Base-by-base conservation (phyloP, 2,888 invertebrate species). In the Ophion slaviceki region DNA sequence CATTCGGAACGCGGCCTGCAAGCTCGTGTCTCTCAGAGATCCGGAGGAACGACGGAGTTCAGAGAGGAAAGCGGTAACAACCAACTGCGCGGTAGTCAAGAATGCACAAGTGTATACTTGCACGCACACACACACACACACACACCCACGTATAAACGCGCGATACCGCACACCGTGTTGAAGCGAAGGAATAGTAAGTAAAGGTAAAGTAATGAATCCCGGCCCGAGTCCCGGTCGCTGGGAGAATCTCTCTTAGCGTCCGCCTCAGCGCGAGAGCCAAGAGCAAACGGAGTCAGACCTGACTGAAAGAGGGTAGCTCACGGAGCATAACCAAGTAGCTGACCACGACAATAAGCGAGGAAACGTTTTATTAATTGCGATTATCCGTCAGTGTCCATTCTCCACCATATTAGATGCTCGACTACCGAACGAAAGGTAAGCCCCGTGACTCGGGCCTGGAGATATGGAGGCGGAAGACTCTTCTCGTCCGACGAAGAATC, bases 291-390 rank as follows among this genome's bases (percentile, higher is more conserved):
- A 87, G 82, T 75, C 77, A 80, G 86, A 61, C 83, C 88, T 85
- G 88, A 86, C 80, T 91, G 90, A 91, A 92, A 93, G 91, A 91
- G 90, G 90, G 91, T 91, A 92, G 89, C 90, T 89, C 89, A 89
- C 89, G 87, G 87, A 90, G 92, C 91, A 91, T 90, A 91, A 90
- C 90, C 91, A 89, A 91, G 90, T 90, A 91, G 91, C 91, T 82
- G 84, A 87, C 89, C 91, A 92, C 91, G 92, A 93, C 93, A 93
- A 93, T 92, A 92, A 92, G 90, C 90, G 90, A 91, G 91, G 92
- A 93, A 92, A 92, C 92, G 91, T 92, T 92, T 93, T 93, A 93
- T 93, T 93, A 93, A 93, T 93, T 92, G 91, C 91, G 86, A 86
- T 92, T 91, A 93, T 93, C 91, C 88, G 92, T 93, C 93, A 93